Evolutionary conservation across 2,113 vertebrate species (phyloP).

Genomic region (Lasiurus borealis): DNA sequence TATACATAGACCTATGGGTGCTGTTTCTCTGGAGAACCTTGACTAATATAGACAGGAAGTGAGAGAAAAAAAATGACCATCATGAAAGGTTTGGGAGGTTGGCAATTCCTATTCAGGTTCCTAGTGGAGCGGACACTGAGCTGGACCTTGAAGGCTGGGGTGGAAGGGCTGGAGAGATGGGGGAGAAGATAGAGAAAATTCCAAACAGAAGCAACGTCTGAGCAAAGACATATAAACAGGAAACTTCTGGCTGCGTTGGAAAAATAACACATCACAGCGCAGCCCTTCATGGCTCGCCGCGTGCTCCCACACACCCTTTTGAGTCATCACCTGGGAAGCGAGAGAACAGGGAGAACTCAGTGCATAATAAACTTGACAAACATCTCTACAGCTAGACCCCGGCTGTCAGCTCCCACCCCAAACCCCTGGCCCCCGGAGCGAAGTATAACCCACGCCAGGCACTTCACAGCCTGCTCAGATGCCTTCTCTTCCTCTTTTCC

Average conservation of each 20-base stretch:
- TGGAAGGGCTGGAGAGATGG: background rate
- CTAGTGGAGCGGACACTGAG: background rate
- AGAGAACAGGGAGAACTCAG: background rate
- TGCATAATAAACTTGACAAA: background rate
- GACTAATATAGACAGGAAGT: background rate
- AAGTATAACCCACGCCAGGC: background rate
- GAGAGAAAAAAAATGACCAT: background rate
- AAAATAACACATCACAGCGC: background rate
- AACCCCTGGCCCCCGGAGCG: rapidly evolving
- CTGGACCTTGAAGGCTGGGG: background rate
- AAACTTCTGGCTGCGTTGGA: background rate
- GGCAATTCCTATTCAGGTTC: too few species aligned
- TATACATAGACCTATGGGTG: background rate
- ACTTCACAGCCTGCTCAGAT: background rate
- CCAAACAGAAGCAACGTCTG: background rate
- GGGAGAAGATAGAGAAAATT: background rate
- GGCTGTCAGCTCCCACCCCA: background rate
- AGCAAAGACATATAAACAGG: background rate
- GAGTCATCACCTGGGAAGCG: background rate
- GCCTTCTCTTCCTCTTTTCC: background rate
- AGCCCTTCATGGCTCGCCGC: background rate
- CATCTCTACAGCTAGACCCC: background rate
- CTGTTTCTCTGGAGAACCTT: background rate
- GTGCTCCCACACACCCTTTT: background rate
- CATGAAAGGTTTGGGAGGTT: background rate